phyloP scores from a whole-genome alignment of 1,140 invertebrate species.

The Ganaspis sp. region DNA sequence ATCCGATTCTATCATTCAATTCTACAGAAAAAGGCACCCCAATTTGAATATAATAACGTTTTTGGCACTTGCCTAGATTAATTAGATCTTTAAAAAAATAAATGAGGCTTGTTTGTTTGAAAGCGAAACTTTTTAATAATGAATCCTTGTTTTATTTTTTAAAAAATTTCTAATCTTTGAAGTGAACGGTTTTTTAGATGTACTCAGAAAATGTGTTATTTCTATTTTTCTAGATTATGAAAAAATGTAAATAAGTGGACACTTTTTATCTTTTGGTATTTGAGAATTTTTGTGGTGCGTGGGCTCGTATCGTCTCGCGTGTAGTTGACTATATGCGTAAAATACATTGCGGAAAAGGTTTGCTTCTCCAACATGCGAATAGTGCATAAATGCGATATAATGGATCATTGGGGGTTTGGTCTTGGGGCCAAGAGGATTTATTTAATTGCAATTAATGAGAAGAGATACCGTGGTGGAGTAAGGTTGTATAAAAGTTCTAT shows the following conservation, averaged over 20 bases:
- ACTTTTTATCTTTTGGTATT: background rate
- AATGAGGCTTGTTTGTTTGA: no score
- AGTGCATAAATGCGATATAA: conserved; percentile 59
- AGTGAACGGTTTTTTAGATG: no score
- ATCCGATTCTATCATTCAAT: no score
- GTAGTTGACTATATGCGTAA: conserved; percentile 40
- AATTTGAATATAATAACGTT: no score
- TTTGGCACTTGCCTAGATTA: no score
- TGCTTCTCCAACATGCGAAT: conserved; percentile 51
- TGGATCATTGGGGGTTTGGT: conserved; percentile 58
- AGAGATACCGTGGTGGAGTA: conserved; percentile 68
- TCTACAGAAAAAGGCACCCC: no score
- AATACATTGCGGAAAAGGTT: conserved; percentile 50
- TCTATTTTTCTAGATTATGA: no score
- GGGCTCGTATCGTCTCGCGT: conserved; percentile 24
- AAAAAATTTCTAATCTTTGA: no score
- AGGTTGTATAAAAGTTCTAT: conserved; percentile 67
- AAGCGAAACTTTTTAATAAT: no score
- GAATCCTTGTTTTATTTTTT: no score
- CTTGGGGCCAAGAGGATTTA: conserved; percentile 63
- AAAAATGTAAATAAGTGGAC: background rate
- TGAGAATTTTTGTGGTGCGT: conserved; percentile 8
- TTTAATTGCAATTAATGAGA: conserved; percentile 77
- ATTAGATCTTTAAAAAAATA: no score
- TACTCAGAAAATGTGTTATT: background rate